phyloP scores from a whole-genome alignment of 2,888 invertebrate genomes.

The Hetaerina titia region DNA sequence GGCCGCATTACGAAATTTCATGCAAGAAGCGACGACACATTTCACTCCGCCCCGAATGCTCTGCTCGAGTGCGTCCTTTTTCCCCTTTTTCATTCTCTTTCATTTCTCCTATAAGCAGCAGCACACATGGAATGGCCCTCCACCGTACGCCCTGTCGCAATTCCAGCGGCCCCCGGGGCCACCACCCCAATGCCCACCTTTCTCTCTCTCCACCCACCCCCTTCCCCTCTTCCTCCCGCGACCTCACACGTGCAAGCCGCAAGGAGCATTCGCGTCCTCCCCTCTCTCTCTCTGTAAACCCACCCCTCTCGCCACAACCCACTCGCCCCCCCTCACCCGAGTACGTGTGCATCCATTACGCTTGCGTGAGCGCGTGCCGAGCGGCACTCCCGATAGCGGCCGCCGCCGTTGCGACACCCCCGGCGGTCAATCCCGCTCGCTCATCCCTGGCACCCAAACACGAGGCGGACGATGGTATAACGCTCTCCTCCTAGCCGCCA shows the following conservation, averaged over 20 bases:
- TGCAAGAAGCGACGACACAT: background rate
- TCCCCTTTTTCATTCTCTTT: background rate
- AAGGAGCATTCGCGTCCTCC: no score
- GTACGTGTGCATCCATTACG: no score
- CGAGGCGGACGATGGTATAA: background rate
- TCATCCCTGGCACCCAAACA: background rate
- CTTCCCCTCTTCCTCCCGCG: background rate
- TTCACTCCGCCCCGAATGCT: background rate
- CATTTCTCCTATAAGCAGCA: background rate
- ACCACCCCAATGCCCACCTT: no score
- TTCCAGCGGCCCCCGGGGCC: no score
- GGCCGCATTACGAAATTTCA: slow-evolving; percentile 25
- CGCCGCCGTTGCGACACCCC: background rate
- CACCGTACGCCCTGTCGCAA: background rate
- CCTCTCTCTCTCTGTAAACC: no score
- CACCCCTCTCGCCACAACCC: no score
- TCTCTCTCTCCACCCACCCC: background rate
- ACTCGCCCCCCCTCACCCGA: no score
- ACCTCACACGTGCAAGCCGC: no score
- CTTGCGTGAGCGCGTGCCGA: no score
- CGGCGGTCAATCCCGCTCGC: background rate
- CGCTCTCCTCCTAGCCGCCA: background rate
- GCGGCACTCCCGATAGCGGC: no score
- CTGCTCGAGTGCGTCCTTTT: background rate
- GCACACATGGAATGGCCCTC: background rate